Base-by-base conservation (phyloP, 2,797 vertebrate species). In the Ctenosaura bakeri region DNA sequence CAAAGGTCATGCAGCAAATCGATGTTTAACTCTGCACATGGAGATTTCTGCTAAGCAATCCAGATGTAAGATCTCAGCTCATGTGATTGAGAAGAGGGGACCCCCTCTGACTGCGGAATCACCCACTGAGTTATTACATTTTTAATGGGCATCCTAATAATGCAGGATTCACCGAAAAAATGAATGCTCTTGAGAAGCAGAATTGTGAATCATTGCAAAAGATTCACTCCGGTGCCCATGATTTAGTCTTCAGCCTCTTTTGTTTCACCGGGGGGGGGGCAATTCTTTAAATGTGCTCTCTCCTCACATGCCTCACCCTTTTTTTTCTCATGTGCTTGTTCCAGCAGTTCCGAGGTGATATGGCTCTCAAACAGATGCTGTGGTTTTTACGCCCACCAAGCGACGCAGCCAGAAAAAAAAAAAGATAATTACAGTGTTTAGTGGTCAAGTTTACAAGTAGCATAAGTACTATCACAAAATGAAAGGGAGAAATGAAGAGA, bases 361-460 rank as follows among this genome's bases (percentile, higher is more conserved):
- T 90, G 92, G 13, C 42, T 92, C 95, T 92, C 85, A 87, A 91
- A 94, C 94, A 93, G 94, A 94, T 88, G 93, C 90, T 91, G 50
- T 0, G 26, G 95, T 91, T 94, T 90, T 90, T 83, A 94, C 95
- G 10, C 95, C 95, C 93, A 94, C 94, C 92, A 94, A 95, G 87
- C 92, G 88, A 0, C 22, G 66, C 93, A 91, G 91, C 93, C 91
- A 92, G 93, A 7, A 22, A 26, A 93, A 96, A 96, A 96, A 91
- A 95, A 95, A 94, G 94, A 96, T 96, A 96, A 96, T 96, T 96
- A 88, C 93, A 91, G 88, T 91, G 92, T 87, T 91, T 88, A 92
- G 94, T 88, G 94, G 92, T 71, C 54, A 71, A 87, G 38, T 88
- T 88, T 92, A 94, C 93, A 93, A 94, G 93, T 90, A 94, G 76